Percentiles rank a stretch among this genome's conserved stretches.
Conservation (phyloP, 2,797 vertebrate genomes). For the Borostomias antarcticus region DNA sequence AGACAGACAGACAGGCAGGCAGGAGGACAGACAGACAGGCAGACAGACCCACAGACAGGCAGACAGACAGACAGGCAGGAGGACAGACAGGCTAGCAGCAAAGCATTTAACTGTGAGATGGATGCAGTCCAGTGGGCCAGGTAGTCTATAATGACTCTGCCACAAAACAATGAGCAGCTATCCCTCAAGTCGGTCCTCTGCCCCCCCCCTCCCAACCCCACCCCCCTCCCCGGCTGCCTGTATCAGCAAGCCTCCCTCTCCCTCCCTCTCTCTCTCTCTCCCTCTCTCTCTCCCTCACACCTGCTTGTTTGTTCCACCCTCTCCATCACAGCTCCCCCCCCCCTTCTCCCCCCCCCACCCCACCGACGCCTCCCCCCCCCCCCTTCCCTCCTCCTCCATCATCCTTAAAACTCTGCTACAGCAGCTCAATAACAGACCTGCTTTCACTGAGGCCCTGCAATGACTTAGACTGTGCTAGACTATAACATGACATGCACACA, state of each 20-base stretch:
- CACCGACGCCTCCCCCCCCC: neutral
- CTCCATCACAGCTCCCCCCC: too few relatives aligned
- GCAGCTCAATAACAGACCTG: neutral
- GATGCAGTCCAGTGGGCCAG: neutral
- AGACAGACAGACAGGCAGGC: too few relatives aligned
- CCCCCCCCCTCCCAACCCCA: too few relatives aligned
- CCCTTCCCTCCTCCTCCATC: neutral
- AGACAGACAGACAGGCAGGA: too few relatives aligned
- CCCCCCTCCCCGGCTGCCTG: too few relatives aligned
- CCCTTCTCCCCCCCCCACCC: too few relatives aligned
- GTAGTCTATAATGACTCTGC: neutral
- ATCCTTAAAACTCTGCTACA: neutral
- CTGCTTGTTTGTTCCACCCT: too few relatives aligned
- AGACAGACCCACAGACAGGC: neutral
- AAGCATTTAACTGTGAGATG: neutral
- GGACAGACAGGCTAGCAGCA: too few relatives aligned
- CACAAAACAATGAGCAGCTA: neutral
- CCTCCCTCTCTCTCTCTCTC: too few relatives aligned
- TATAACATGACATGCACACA: neutral
- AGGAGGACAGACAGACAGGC: neutral
- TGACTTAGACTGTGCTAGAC: too few relatives aligned
- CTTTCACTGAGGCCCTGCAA: neutral
- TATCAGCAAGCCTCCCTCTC: too few relatives aligned
- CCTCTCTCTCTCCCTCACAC: too few relatives aligned
- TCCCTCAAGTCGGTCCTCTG: neutral